Evolutionary conservation across 1,140 invertebrate species (phyloP), one percentile per base, ranked within the genome.

Genomic region (Xylocopa sonorina): DNA sequence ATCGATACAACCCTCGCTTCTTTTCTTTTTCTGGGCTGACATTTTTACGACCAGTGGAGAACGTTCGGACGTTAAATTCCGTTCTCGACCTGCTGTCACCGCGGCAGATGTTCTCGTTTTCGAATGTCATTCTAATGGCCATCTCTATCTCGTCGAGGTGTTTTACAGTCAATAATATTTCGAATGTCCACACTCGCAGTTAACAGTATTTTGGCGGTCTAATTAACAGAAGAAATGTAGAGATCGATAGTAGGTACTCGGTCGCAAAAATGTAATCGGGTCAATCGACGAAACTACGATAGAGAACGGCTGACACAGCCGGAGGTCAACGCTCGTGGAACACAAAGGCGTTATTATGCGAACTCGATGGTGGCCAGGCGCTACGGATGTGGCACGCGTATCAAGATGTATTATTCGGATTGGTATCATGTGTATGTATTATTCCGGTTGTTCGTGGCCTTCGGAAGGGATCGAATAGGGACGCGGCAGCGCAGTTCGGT

Each of bases 391-490:
- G 34, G 57, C 27, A n/a, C 68, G 55, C 53, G n/a, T 68, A 62
- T 72, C 57, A n/a, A 60, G 43, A 69, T 57, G 69, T 41, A 76
- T 73, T 78, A 64, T 73, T 78, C 77, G 68, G 58, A 64, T 73
- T 29, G 68, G 58, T 72, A 63, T 74, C 55, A 43, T 41, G 38
- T 41, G 24, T 16, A 51, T 18, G 64, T 69, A 67, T 80, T 75
- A 75, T 55, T 62, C 32, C 24, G 32, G 14, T 24, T 27, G 69
- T 82, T 34, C 10, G 10, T 73, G 80, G 79, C 88, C 88, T 88
- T 89, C 82, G 80, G 7, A 77, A 83, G 64, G 78, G 78, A 81
- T 74, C 63, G 71, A 76, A 55, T 18, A 73, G 72, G 69, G 46
- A 69, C 55, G 24, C 5, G 50, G 72, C n/a, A 32, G 48, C 51